Evolutionary conservation across 2,113 vertebrate genomes (phyloP).

Genomic region (Anseranas semipalmata): DNA sequence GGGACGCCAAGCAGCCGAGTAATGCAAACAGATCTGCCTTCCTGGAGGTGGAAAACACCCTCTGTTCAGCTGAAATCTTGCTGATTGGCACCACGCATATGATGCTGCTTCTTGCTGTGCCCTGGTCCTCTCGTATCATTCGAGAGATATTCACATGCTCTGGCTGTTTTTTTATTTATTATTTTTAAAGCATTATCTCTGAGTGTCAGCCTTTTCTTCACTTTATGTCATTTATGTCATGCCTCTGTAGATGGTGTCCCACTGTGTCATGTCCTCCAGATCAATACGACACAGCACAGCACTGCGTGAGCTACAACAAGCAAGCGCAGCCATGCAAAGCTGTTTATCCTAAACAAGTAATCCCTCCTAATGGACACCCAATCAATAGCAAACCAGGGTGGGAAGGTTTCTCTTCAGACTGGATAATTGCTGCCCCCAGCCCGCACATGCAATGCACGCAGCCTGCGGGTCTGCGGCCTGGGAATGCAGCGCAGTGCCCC

Average conservation of each 20-base stretch:
- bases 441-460: fast-evolving
- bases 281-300: neutral
- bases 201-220: neutral
- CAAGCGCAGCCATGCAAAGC: neutral
- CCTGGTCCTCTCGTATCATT: neutral
- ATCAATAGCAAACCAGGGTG: neutral
- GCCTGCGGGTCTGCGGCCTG: neutral
- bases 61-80: fast-evolving
- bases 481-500: neutral
- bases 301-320: neutral
- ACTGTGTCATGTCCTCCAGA: neutral
- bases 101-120: neutral
- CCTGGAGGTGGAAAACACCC: neutral
- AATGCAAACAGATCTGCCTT: neutral
- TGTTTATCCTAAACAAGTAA: neutral
- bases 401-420: neutral
- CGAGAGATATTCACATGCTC: neutral
- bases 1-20: neutral
- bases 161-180: neutral
- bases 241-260: neutral
- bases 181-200: neutral
- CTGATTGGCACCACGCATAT: neutral
- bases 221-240: neutral
- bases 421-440: neutral
- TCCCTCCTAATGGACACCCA: neutral